Percentiles rank a stretch among this genome's conserved stretches.
phyloP scores from a whole-genome alignment of 2,113 vertebrate species.

The Beaufortia kweichowensis region DNA sequence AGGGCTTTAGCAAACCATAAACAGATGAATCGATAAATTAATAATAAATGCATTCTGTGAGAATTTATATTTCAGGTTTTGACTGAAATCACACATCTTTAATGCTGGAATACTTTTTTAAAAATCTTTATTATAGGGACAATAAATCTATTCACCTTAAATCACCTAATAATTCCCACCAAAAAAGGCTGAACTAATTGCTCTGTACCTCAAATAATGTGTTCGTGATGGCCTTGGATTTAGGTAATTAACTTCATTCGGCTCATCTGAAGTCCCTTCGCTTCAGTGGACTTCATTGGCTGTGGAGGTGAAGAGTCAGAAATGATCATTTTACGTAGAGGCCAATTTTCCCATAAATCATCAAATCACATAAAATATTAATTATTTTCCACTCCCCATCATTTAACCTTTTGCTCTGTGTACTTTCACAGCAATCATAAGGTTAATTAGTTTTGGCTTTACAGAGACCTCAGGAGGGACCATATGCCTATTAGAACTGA shows the following conservation, averaged over 20 bases:
- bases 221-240: background rate
- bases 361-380: conserved; percentile 35
- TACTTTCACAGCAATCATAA: conserved; percentile 27
- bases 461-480: background rate
- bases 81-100: too few species aligned
- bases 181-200: too few species aligned
- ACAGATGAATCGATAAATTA: too few species aligned
- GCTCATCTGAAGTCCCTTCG: background rate
- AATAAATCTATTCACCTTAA: too few species aligned
- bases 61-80: too few species aligned
- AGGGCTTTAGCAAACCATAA: too few species aligned
- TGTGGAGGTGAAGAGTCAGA: background rate
- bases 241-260: background rate
- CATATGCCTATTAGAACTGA: conserved; percentile 5
- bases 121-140: too few species aligned
- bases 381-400: conserved; percentile 4
- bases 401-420: conserved; percentile 21
- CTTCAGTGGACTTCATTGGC: too few species aligned
- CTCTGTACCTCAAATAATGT: background rate
- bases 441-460: conserved; percentile 39
- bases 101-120: too few species aligned
- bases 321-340: conserved; percentile 9
- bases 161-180: too few species aligned
- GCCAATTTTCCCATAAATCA: conserved; percentile 33
- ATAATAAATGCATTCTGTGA: too few species aligned